phyloP scores from a whole-genome alignment of 2,797 vertebrate species.

The Muscicapa striata region DNA sequence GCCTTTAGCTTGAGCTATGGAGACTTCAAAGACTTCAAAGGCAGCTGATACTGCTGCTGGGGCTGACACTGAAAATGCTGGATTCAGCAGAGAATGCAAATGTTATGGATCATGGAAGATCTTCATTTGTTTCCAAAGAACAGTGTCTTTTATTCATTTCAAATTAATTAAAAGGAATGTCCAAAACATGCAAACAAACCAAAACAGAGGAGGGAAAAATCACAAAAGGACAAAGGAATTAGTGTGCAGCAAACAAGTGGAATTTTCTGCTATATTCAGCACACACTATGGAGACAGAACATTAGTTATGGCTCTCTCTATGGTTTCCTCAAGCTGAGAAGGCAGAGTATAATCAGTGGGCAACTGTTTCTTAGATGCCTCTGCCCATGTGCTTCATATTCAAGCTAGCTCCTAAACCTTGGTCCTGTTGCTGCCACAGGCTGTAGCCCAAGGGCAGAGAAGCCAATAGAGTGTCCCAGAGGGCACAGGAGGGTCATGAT shows the following conservation, averaged over 20 bases:
- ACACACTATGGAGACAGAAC: neutral
- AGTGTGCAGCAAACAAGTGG: neutral
- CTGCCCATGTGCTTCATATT: neutral
- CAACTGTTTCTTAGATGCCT: neutral
- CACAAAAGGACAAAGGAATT: neutral
- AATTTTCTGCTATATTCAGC: neutral
- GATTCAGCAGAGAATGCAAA: conserved; percentile 64
- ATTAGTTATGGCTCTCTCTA: neutral
- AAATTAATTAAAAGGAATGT: conserved; percentile 43
- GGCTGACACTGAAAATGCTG: conserved; percentile 60
- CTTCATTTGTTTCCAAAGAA: conserved; percentile 62
- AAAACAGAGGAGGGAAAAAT: neutral
- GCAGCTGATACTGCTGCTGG: conserved; percentile 55
- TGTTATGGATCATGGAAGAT: neutral
- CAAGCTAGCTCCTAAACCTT: neutral
- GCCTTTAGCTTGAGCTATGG: conserved; percentile 62
- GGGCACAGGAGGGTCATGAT: fast-evolving
- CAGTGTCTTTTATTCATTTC: conserved; percentile 35
- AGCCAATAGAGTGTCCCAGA: neutral
- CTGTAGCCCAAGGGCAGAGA: neutral
- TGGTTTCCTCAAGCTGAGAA: neutral
- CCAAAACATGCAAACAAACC: conserved; percentile 30
- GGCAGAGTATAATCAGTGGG: neutral
- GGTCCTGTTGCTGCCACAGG: neutral
- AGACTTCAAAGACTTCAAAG: conserved; percentile 78